phyloP scores from a whole-genome alignment of 2,113 vertebrate species.

The Podiceps cristatus region DNA sequence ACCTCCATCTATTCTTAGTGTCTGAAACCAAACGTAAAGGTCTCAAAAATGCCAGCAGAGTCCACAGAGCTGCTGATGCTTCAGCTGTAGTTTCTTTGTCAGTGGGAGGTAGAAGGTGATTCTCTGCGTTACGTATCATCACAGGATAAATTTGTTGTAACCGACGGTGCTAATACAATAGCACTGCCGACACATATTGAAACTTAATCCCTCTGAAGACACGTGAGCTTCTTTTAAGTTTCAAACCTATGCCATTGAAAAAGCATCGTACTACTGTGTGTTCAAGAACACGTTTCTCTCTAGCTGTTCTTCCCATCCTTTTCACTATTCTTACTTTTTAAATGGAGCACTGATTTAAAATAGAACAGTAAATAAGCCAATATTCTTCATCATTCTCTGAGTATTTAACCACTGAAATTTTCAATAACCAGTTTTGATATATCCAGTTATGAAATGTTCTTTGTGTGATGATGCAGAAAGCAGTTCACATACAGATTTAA shows the following conservation, averaged over 20 bases:
- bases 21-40: not conserved
- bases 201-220: constrained; percentile 31
- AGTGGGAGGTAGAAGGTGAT: not conserved
- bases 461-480: constrained; percentile 49
- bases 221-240: constrained; percentile 28
- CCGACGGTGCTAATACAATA: not conserved
- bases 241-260: constrained; percentile 53
- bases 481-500: constrained; percentile 54
- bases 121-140: not conserved
- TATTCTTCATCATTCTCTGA: constrained; percentile 34
- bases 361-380: constrained; percentile 40
- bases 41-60: not conserved
- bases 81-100: not conserved
- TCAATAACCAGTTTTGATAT: constrained; percentile 41
- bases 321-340: constrained; percentile 13
- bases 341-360: constrained; percentile 60
- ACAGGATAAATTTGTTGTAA: not conserved
- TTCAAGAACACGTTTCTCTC: constrained; percentile 17
- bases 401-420: constrained; percentile 65
- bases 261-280: constrained; percentile 27
- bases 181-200: not conserved
- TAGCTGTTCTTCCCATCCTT: constrained; percentile 49
- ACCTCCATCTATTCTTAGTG: not conserved
- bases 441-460: constrained; percentile 47
- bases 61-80: not conserved